Base-by-base conservation (phyloP, 2,113 vertebrate genomes). In the Hydrolagus affinis region DNA sequence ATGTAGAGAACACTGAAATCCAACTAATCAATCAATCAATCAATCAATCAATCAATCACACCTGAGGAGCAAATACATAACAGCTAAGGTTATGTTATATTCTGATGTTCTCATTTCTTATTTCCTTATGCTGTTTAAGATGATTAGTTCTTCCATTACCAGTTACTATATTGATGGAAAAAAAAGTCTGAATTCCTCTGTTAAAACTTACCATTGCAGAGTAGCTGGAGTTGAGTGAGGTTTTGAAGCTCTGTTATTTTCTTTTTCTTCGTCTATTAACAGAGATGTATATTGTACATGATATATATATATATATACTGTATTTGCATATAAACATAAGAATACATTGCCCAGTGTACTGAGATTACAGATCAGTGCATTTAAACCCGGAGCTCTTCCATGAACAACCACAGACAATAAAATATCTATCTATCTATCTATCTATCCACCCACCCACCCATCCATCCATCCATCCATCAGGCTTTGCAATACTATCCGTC, bases 171-270 rank as follows among this genome's bases (percentile, higher is more conserved):
- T 32, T 56, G 70, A 2, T 30, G 59, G n/a, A n/a, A n/a, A 6
- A 44, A 44, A 44, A 1, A 44, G 44, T 44, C 44, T 44, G 44
- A 44, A 44, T 44, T 44, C 1, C 6, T 44, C 44, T 3, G 6
- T 6, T 44, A 44, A 4, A 68, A 89, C 95, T 95, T 92, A 99
- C 98, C 98, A 99, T 92, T 99, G 96, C 87, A 99, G 92, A 80
- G 98, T 99, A 28, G 98, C 98, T 71, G 98, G 98, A 85, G 98
- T 99, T 6, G 98, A 99, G 91, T 99, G 98, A 1, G 96, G 96
- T 92, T 99, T 99, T 0, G 97, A 98, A 78, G 97, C 98, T 94
- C 96, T 93, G 88, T 96, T 97, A 88, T 99, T 99, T 94, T 99
- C 97, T 90, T 99, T 99, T 90, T 99, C 98, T 89, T 99, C 98